Conservation (phyloP, 2,113 vertebrate species). For the Lophochroa leadbeateri region DNA sequence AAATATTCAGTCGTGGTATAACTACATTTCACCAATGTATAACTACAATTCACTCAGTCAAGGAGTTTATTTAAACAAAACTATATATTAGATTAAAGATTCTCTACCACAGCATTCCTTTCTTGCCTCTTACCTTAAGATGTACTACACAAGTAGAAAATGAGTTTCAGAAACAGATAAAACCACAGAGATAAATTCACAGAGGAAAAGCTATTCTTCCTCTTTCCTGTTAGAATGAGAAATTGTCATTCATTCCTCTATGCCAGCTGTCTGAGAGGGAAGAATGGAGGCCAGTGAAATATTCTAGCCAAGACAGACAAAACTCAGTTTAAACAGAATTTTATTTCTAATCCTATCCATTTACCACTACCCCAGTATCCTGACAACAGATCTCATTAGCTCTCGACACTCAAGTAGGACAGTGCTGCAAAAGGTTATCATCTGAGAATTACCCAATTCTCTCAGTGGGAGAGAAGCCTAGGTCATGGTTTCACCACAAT, state of each 20-base stretch:
- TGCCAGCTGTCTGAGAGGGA: neutral
- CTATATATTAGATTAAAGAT: neutral
- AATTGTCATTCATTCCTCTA: neutral
- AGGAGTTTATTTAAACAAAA: neutral
- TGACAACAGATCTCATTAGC: neutral
- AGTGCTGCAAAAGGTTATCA: neutral
- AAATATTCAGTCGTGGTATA: neutral
- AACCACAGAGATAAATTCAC: neutral
- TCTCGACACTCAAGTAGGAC: neutral
- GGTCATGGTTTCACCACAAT: neutral
- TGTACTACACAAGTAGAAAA: neutral
- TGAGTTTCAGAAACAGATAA: neutral
- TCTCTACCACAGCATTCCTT: neutral
- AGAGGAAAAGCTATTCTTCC: neutral
- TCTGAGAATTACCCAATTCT: neutral
- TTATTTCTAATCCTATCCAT: neutral
- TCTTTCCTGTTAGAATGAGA: neutral
- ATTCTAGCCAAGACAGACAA: neutral
- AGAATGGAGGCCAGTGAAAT: neutral
- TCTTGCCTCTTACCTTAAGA: neutral
- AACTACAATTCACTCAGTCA: neutral
- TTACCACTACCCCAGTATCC: neutral
- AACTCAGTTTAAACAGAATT: neutral
- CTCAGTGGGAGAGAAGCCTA: neutral
- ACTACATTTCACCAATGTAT: accelerated